Evolutionary conservation across 1,140 invertebrate genomes (phyloP), one percentile per base, ranked within the genome.

Genomic region (Macrobrachium nipponense): DNA sequence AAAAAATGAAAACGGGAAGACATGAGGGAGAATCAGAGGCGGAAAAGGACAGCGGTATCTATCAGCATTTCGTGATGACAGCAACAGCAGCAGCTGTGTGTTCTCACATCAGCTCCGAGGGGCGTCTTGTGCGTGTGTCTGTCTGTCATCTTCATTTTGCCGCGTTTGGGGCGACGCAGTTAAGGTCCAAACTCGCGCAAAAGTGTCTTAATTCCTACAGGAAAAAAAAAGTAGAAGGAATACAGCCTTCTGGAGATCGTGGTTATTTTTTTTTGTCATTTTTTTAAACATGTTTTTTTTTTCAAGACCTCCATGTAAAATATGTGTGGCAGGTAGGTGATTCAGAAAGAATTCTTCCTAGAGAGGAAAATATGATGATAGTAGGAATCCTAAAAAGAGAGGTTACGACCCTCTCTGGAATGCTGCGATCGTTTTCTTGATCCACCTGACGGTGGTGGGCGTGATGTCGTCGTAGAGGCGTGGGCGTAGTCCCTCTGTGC

Each of bases 381-480:
- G 58, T n/a, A 12, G 23, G 66, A 18, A 6, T 70, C 70, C 61
- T n/a, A 18, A 14, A 8, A 60, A 20, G 27, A 51, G 58, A 36
- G 76, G 83, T 86, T 86, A 86, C 59, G 87, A 85, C 7, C 75
- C 79, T 20, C 81, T 84, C 58, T 81, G 82, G 78, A 89, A 89
- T 18, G 88, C 88, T 60, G 88, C 84, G 81, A 89, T 89, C 20
- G 88, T 89, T 73, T 87, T 89, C 82, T 89, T 89, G 18, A 89
- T 89, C 88, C 88, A 89, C 75, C 80, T 84, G 27, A 86, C 86
- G 6, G 87, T 87, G 51, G 64, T 86, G 11, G 84, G 43, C 36
- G 89, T 81, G 36, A 89, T 86, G 44, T 87, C 84, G 70, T 89
- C 89, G 82, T 89, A 89, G n/a, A 89, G 60, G 59, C 87, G 81